These are phyloP conservation scores for Rhinopithecus roxellana DNA, from an alignment of 2,113 vertebrate genomes.

Conservation along the genomic window DNA sequence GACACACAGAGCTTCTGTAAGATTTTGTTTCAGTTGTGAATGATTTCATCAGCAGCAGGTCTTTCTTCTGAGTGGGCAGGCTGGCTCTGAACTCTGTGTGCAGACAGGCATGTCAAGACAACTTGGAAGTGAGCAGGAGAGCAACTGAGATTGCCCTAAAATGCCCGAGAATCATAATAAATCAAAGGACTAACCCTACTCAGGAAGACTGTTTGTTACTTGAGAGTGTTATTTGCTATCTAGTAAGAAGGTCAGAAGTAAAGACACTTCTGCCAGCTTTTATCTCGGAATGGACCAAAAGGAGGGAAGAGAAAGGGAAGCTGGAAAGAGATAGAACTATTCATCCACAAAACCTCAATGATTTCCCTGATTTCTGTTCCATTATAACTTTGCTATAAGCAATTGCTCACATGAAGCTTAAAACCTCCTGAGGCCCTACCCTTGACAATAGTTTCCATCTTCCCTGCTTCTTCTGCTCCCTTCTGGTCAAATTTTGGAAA, in stretches of 20 bases:
- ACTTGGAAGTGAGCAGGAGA: not conserved
- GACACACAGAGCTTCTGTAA: not conserved
- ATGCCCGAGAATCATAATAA: not conserved
- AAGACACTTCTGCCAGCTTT: not conserved
- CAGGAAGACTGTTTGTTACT: not conserved
- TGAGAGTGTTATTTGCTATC: not conserved
- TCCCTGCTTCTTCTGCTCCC: not conserved
- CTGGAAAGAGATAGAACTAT: not conserved
- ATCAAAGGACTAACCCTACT: not conserved
- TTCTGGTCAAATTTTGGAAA: not conserved
- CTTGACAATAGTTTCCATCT: not conserved
- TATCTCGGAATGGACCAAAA: not conserved
- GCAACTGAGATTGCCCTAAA: not conserved
- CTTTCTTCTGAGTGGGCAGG: not conserved
- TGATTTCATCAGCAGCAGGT: not conserved
- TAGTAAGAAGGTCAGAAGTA: not conserved
- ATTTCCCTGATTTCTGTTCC: not conserved
- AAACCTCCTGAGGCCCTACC: not conserved
- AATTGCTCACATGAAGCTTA: fast-evolving
- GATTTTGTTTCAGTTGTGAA: not conserved
- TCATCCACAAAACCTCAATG: not conserved
- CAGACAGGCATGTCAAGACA: not conserved
- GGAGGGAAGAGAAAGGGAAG: too few species aligned
- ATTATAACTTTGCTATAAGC: not conserved
- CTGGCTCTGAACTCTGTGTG: not conserved